Conservation (phyloP, 1,140 invertebrate genomes). For the Lordiphosa collinella region DNA sequence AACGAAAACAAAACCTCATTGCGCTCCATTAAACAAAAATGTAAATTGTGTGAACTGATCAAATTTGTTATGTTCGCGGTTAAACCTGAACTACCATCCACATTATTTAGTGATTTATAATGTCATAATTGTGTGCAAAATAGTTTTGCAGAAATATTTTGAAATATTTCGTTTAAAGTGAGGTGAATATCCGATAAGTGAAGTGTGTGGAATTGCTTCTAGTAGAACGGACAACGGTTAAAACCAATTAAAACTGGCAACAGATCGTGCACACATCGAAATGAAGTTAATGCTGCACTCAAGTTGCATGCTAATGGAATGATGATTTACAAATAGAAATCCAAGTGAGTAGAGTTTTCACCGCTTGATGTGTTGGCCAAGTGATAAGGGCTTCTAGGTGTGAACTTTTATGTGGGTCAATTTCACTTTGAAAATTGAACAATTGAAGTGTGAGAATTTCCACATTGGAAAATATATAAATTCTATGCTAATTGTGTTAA, state of each 20-base stretch:
- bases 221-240: conserved; percentile 53
- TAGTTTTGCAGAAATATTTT: conserved; percentile 12
- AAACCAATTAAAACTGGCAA: conserved; percentile 25
- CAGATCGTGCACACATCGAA: conserved; percentile 27
- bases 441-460: not conserved
- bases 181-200: conserved; percentile 26
- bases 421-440: conserved; percentile 3
- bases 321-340: conserved; percentile 30
- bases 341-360: conserved; percentile 12
- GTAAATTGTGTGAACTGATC: conserved; percentile 19
- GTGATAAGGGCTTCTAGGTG: not conserved
- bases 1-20: conserved; percentile 19
- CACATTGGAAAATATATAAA: not conserved
- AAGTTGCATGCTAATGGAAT: conserved; percentile 48
- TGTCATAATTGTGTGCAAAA: conserved; percentile 10
- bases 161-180: conserved; percentile 20
- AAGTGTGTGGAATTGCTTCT: conserved; percentile 45
- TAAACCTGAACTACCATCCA: conserved; percentile 9
- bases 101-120: conserved; percentile 13
- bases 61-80: not conserved
- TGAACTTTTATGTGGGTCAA: conserved; percentile 2
- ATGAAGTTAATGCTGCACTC: conserved; percentile 38
- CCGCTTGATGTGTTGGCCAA: not conserved
- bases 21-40: conserved; percentile 36
- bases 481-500: not conserved